These are phyloP conservation scores for Belonocnema kinseyi DNA, from an alignment of 1,140 invertebrate genomes.

Conservation along the genomic window DNA sequence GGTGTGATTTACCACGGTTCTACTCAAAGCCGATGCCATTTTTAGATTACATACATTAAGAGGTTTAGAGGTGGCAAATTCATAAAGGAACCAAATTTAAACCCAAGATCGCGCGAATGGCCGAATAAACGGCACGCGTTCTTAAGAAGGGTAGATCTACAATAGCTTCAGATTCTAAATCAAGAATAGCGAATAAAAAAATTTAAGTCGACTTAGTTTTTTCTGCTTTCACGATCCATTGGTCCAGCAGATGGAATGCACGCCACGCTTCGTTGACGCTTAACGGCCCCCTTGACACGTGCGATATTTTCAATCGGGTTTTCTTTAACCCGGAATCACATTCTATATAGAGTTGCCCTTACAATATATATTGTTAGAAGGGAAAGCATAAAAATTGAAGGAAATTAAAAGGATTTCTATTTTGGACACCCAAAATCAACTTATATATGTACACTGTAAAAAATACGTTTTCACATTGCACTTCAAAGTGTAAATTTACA, in stretches of 20 bases:
- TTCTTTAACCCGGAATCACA: not conserved
- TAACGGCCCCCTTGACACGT: not conserved
- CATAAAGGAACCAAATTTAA: no score
- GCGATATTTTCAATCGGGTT: constrained; percentile 6
- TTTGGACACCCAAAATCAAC: no score
- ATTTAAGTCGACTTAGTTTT: constrained; percentile 29
- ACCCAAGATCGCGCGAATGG: no score
- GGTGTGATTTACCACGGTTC: no score
- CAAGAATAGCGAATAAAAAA: constrained; percentile 3
- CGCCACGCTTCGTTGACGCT: not conserved
- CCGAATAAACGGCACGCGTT: not conserved
- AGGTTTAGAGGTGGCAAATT: no score
- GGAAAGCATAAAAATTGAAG: no score
- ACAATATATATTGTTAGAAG: not conserved
- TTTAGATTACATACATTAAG: no score
- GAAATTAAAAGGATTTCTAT: no score
- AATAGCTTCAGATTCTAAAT: not conserved
- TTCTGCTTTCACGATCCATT: not conserved
- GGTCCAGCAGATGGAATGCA: not conserved
- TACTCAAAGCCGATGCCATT: no score
- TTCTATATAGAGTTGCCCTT: not conserved
- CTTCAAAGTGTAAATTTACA: no score
- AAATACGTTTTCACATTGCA: no score
- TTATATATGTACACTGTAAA: no score
- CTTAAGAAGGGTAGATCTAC: not conserved